Evolutionary conservation across 2,888 invertebrate genomes (phyloP).

Genomic region (Sturmia bella): DNA sequence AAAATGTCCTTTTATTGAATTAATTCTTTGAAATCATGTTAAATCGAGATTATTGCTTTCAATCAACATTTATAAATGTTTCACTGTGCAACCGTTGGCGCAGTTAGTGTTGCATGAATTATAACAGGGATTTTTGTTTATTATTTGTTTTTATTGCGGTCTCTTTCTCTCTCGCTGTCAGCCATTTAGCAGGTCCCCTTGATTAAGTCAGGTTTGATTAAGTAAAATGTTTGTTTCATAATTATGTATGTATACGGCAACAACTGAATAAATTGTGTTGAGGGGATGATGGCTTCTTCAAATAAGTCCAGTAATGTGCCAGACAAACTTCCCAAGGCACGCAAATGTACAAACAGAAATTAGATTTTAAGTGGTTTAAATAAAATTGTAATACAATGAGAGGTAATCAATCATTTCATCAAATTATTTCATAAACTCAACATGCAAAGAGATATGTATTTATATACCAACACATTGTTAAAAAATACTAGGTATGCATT

Average conservation of each 20-base stretch:
- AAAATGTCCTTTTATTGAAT: slow-evolving; percentile 2
- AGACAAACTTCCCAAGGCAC: background rate
- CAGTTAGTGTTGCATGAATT: slow-evolving; percentile 2
- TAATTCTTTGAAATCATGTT: slow-evolving; percentile 8
- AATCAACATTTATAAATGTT: background rate
- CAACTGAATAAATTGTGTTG: slow-evolving; percentile 2
- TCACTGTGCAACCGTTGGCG: background rate
- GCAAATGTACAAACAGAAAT: background rate
- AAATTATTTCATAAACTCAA: slow-evolving; percentile 38
- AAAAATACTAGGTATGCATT: too few relatives aligned
- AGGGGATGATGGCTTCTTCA: background rate
- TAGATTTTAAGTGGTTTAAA: background rate
- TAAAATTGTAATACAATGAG: slow-evolving; percentile 43
- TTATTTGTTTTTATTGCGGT: background rate
- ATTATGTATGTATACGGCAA: slow-evolving; percentile 3
- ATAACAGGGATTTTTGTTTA: slow-evolving; percentile 26
- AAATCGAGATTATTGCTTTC: background rate
- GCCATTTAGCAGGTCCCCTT: slow-evolving; percentile 44
- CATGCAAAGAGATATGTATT: background rate
- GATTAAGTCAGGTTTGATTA: slow-evolving; percentile 44
- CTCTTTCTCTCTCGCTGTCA: background rate
- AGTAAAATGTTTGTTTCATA: slow-evolving; percentile 36
- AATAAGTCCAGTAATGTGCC: too few relatives aligned
- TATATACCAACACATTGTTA: background rate
- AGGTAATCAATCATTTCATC: slow-evolving; percentile 57